A percentile compares a stretch with the other conserved stretches of the same genome.
phyloP scores from a whole-genome alignment of 2,113 vertebrate species.

The Carlito syrichta region DNA sequence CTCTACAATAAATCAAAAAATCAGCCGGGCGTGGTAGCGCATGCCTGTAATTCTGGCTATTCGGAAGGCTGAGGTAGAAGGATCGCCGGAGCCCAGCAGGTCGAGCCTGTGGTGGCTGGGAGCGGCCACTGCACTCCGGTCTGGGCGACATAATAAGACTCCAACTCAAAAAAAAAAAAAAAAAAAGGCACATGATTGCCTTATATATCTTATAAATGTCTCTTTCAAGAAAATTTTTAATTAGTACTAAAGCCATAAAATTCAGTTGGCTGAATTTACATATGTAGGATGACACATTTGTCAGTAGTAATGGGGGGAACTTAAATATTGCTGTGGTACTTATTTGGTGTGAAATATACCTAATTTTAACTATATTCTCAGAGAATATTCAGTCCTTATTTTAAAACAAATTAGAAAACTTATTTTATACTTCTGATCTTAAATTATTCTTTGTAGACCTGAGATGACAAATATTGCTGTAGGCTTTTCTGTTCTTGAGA shows the following conservation, averaged over 20 bases:
- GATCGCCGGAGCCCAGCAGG: too few relatives aligned
- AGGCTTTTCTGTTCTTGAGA: constrained; percentile 12
- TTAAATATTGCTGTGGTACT: neutral
- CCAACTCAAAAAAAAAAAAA: neutral
- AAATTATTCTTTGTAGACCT: neutral
- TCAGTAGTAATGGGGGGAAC: neutral
- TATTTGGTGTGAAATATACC: neutral
- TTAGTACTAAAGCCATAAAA: neutral
- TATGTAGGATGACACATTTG: neutral
- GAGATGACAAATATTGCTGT: neutral
- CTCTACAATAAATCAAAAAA: too few relatives aligned
- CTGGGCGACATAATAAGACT: neutral
- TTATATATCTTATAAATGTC: neutral
- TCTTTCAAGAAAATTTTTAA: neutral
- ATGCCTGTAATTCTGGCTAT: too few relatives aligned
- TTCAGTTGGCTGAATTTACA: neutral
- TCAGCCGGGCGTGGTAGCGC: too few relatives aligned
- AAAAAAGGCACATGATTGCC: neutral
- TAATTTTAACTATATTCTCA: neutral
- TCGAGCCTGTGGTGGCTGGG: too few relatives aligned
- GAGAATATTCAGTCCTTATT: constrained; percentile 18
- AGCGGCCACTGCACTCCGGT: neutral
- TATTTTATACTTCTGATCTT: neutral
- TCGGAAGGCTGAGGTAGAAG: too few relatives aligned
- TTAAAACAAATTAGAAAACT: constrained; percentile 34